phyloP scores from a whole-genome alignment of 2,113 vertebrate genomes.

The Sigmodon hispidus region DNA sequence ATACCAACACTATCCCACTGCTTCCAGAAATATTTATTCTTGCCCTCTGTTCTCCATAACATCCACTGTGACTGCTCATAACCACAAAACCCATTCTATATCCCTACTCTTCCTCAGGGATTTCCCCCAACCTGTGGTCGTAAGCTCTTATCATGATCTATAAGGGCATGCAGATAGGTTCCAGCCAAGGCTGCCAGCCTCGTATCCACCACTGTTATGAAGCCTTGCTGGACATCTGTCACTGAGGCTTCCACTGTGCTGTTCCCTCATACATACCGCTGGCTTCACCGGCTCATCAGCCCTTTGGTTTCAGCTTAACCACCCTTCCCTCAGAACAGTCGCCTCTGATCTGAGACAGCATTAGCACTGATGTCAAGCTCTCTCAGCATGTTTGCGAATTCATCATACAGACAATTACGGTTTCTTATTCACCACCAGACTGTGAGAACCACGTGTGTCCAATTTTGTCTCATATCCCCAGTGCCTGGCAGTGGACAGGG shows the following conservation, averaged over 20 bases:
- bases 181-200: not conserved
- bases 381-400: not conserved
- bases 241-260: not conserved
- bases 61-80: not conserved
- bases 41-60: not conserved
- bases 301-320: not conserved
- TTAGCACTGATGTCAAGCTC: not conserved
- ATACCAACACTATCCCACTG: not conserved
- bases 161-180: not conserved
- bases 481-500: not conserved
- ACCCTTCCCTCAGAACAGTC: not conserved
- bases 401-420: not conserved
- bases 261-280: not conserved
- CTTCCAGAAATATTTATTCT: not conserved
- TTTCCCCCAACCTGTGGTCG: too few relatives aligned
- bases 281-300: not conserved
- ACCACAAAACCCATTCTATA: not conserved
- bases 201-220: accelerated
- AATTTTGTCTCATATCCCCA: not conserved
- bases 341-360: not conserved
- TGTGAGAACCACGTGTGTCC: not conserved
- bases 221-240: not conserved
- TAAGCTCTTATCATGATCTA: not conserved
- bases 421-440: not conserved
- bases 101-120: not conserved